Evolutionary conservation across 2,113 vertebrate species (phyloP).

Genomic region (Mohoua ochrocephala): DNA sequence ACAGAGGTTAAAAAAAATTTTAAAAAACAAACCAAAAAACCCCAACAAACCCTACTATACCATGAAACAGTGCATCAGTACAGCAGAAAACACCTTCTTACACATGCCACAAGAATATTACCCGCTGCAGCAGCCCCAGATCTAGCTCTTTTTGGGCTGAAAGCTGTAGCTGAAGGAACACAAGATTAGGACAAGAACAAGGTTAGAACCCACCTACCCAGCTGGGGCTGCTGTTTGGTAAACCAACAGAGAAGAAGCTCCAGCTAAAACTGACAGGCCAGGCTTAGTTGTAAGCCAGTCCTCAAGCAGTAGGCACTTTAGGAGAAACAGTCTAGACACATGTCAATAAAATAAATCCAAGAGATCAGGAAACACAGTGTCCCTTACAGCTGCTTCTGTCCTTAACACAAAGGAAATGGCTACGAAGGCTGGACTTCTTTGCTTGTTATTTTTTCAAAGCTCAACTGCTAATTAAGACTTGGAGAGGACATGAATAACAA

Average conservation of each 20-base stretch:
- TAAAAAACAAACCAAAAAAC: background rate
- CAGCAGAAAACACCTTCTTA: background rate
- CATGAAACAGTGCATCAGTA: rapidly evolving
- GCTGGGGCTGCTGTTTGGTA: background rate
- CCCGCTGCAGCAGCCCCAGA: background rate
- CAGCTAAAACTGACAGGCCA: background rate
- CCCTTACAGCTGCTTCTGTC: background rate
- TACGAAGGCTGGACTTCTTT: background rate
- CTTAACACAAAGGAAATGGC: background rate
- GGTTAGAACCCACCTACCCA: background rate
- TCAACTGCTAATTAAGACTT: background rate
- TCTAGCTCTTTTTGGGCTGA: background rate
- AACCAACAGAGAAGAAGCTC: background rate
- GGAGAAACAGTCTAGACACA: background rate
- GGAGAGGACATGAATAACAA: background rate
- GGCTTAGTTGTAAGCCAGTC: background rate
- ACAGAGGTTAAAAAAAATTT: background rate
- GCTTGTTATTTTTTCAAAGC: background rate
- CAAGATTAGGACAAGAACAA: background rate
- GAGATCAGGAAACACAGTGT: background rate
- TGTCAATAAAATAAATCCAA: background rate
- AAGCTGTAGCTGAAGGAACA: background rate
- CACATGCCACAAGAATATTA: background rate
- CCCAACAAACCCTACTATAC: background rate
- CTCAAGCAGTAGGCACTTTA: background rate